Percentiles rank a stretch among this genome's conserved stretches.
phyloP scores from a whole-genome alignment of 2,797 vertebrate genomes.

The Myripristis jacobus region DNA sequence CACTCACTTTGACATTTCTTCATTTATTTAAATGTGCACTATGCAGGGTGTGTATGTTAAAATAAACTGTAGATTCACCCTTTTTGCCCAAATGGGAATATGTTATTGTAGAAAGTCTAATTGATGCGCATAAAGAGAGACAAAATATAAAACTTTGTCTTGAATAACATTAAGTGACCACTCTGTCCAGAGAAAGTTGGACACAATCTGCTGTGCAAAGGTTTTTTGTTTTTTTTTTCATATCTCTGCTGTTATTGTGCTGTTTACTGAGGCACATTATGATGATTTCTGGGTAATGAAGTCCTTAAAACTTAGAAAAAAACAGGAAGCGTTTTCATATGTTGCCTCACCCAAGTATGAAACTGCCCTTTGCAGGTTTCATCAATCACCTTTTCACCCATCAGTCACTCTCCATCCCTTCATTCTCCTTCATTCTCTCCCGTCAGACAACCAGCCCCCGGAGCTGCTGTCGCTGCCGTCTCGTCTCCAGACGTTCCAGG shows the following conservation, averaged over 20 bases:
- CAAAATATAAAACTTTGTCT: background rate
- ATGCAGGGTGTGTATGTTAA: too few relatives aligned
- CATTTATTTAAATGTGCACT: too few relatives aligned
- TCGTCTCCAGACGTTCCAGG: conserved; percentile 84
- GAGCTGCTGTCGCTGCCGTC: conserved; percentile 78
- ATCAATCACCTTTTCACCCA: background rate
- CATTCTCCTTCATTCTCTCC: background rate
- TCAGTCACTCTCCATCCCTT: background rate
- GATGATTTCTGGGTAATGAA: background rate
- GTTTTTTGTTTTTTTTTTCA: too few relatives aligned
- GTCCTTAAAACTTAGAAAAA: background rate
- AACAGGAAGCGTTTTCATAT: background rate
- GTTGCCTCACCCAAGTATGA: too few relatives aligned
- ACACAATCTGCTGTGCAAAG: too few relatives aligned
- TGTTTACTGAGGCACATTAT: too few relatives aligned
- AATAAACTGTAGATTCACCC: background rate
- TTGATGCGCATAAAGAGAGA: background rate
- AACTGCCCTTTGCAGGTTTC: too few relatives aligned
- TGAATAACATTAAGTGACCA: background rate
- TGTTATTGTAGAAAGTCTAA: background rate
- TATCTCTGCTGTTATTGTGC: too few relatives aligned
- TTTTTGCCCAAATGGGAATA: background rate
- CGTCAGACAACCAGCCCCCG: conserved; percentile 88
- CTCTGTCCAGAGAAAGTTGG: too few relatives aligned
- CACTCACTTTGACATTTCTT: too few relatives aligned